phyloP scores from a whole-genome alignment of 2,113 vertebrate genomes.

The Melierax canorus region DNA sequence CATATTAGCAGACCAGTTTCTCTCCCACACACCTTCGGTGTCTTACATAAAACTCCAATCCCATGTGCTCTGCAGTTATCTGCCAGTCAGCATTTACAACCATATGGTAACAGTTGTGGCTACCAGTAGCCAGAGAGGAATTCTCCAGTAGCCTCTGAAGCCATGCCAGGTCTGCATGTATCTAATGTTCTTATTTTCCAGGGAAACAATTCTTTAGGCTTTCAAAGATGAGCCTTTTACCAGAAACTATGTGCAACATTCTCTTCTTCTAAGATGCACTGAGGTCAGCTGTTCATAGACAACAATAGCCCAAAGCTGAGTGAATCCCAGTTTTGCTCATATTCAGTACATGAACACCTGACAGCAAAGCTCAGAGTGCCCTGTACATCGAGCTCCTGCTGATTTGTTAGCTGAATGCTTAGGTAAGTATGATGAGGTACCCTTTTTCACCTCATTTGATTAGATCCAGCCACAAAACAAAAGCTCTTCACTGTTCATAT shows the following conservation, averaged over 20 bases:
- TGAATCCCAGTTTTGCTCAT: not conserved
- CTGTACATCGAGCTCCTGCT: not conserved
- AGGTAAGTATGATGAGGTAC: not conserved
- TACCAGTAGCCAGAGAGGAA: slow-evolving; percentile 39
- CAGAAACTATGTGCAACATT: slow-evolving; percentile 3
- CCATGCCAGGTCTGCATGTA: slow-evolving; percentile 4
- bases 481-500: not conserved
- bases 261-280: not conserved
- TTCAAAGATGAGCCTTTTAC: not conserved
- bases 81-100: slow-evolving; percentile 13
- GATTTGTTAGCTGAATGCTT: not conserved
- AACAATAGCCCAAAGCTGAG: not conserved
- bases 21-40: not conserved
- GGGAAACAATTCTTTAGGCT: not conserved
- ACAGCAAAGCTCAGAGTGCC: not conserved
- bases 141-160: slow-evolving; percentile 52
- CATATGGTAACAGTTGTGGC: slow-evolving; percentile 35
- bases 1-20: slow-evolving; percentile 1
- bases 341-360: not conserved
- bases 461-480: not conserved
- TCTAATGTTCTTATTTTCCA: slow-evolving; percentile 13
- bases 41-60: not conserved
- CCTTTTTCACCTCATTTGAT: not conserved
- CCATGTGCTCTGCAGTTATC: not conserved
- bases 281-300: not conserved